Evolutionary conservation across 2,888 invertebrate genomes (phyloP), one percentile per base, ranked within the genome.

Genomic region (Pachycephus smyrnensis): DNA sequence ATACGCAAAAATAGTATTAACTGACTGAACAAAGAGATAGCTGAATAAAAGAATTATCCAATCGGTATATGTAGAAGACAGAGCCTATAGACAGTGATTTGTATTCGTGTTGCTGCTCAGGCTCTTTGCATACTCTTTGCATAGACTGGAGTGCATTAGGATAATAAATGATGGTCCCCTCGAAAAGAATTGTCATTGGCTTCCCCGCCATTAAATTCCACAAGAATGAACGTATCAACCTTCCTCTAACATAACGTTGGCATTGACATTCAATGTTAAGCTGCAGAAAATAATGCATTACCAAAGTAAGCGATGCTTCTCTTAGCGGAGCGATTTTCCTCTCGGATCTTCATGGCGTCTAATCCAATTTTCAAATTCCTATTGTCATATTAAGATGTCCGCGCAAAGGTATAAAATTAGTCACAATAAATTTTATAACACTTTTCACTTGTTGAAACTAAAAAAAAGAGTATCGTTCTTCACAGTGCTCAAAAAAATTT

Each of bases 291-390:
- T 73, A 71, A 77, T 82, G 83, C 78, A 68, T 88, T 87, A 90
- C 90, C 90, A 73, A 90, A 90, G 77, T 90, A 89, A 33, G 89
- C 87, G 74, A 87, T 83, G 84, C 90, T 89, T 77, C 87, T 85
- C 80, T 88, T 89, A 35, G 88, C 86, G 78, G 82, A 89, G 37
- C 86, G 88, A 82, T 85, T 89, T 77, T 90, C 90, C 79, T 89
- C 89, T 77, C 88, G 89, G 80, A 90, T 89, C 83, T 85, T 89
- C 90, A 90, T 90, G 32, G 4, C 71, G 71, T 32, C 71, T 12
- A 31, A 31, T 31, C 9, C 15, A 31, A 15, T 31, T 33, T 71
- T 71, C 31, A 55, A 55, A 55, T 23, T 55, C 2, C 0, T 23
- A 23, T 55, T 55, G 1, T 55, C 55, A 55, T 9, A 55, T 55